Conservation (phyloP, 2,113 vertebrate species). For the Pandion haliaetus region DNA sequence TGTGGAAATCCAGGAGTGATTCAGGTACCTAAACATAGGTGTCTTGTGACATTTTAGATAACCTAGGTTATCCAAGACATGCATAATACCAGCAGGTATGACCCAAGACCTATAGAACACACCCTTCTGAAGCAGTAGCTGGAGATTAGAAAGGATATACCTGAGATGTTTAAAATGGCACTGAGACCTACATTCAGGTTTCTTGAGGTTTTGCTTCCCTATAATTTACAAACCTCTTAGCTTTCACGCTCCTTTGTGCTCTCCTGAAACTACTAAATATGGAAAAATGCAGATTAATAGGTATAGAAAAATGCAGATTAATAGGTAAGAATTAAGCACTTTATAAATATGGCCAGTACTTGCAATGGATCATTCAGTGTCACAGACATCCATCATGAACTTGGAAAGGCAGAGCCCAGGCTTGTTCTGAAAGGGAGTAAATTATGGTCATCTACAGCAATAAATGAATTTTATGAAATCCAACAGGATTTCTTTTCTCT, state of each 20-base stretch:
- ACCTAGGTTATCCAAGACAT: neutral
- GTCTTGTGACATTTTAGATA: neutral
- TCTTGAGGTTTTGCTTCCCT: neutral
- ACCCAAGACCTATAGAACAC: neutral
- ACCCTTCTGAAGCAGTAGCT: neutral
- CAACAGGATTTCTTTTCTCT: neutral
- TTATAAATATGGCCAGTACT: neutral
- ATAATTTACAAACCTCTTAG: neutral
- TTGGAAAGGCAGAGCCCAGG: neutral
- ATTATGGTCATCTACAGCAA: neutral
- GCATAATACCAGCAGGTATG: neutral
- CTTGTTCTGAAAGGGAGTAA: neutral
- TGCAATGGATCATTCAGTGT: neutral
- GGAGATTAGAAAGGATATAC: neutral
- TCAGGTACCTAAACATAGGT: neutral
- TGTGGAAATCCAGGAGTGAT: neutral
- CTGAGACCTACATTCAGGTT: neutral
- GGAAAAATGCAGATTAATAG: neutral
- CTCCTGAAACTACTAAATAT: neutral
- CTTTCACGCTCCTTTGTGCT: neutral
- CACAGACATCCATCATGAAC: neutral
- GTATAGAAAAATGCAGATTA: neutral
- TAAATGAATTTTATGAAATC: neutral
- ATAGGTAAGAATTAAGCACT: neutral
- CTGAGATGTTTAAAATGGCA: neutral